These are phyloP conservation scores for Uromys caudimaculatus DNA, from an alignment of 2,797 vertebrate species.

Conservation along the genomic window DNA sequence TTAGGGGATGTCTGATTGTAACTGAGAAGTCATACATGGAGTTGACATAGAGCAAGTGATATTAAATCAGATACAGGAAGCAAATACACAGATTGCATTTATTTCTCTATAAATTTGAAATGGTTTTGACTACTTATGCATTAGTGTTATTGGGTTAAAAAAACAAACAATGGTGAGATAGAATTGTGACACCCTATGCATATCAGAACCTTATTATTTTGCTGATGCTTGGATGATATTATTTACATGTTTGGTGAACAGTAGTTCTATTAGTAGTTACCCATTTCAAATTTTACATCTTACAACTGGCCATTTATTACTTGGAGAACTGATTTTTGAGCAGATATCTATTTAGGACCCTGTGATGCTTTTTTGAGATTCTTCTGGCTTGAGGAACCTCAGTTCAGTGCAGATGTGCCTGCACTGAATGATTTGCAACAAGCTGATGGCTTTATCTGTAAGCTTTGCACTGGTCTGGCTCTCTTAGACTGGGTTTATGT, in stretches of 20 bases:
- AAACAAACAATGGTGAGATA: neutral
- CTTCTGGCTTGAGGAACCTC: neutral
- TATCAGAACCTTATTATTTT: neutral
- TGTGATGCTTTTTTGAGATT: neutral
- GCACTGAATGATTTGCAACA: neutral
- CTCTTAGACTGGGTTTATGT: neutral
- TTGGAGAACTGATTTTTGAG: neutral
- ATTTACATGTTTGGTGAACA: neutral
- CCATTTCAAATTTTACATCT: neutral
- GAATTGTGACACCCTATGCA: neutral
- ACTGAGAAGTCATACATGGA: neutral
- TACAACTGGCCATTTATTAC: neutral
- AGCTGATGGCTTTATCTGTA: neutral
- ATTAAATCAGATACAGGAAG: neutral
- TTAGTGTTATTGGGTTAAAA: neutral
- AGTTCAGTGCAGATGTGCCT: neutral
- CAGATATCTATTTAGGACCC: neutral
- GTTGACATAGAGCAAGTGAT: neutral
- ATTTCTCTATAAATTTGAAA: neutral
- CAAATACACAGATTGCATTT: neutral
- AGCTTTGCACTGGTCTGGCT: neutral
- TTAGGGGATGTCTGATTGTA: neutral
- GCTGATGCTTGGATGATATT: neutral
- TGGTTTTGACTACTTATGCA: neutral
- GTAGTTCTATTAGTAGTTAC: neutral